Conservation (phyloP, 2,113 vertebrate species). For the Dipodomys merriami region DNA sequence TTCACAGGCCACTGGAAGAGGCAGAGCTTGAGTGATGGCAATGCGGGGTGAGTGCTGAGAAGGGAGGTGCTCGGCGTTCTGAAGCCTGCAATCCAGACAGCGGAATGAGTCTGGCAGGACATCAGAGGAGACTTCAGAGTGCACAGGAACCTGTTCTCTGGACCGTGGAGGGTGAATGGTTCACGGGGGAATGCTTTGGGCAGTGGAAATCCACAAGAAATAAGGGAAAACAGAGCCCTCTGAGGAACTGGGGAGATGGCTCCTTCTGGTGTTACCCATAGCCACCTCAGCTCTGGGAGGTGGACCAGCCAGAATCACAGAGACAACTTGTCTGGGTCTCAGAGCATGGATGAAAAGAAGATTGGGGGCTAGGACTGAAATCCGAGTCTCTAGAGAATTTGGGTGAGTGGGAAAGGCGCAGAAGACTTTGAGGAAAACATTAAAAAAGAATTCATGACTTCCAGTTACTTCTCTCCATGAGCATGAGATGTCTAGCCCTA, state of each 20-base stretch:
- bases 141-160: not conserved
- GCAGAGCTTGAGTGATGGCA: not conserved
- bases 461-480: not conserved
- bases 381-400: not conserved
- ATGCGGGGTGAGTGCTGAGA: not conserved
- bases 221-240: no score
- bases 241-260: no score
- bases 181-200: not conserved
- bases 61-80: not conserved
- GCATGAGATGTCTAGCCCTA: not conserved
- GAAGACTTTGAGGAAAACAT: not conserved
- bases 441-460: not conserved
- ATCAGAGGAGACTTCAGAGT: not conserved
- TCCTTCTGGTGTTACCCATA: not conserved
- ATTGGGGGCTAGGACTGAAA: not conserved
- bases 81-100: accelerated
- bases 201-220: not conserved
- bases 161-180: not conserved
- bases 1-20: not conserved
- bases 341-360: not conserved
- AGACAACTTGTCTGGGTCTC: not conserved
- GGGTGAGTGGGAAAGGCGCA: not conserved
- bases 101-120: not conserved
- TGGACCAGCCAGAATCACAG: not conserved
- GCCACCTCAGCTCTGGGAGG: not conserved